Evolutionary conservation across 1,140 invertebrate genomes (phyloP), one percentile per base, ranked within the genome.

Genomic region (Venustaconcha ellipsiformis): DNA sequence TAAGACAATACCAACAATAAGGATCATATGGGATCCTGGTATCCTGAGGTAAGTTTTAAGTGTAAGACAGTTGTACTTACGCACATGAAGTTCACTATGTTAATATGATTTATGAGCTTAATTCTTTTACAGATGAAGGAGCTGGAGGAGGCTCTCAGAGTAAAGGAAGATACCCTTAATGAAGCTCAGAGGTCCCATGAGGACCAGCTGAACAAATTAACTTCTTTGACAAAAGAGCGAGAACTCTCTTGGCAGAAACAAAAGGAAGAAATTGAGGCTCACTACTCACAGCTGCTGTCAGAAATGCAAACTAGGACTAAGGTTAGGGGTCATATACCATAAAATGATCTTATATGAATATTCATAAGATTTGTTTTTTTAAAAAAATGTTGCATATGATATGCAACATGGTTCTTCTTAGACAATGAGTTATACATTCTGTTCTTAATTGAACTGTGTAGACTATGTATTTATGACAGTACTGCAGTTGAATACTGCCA

Each of bases 211-310:
- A 82, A 81, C 56, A 83, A 84, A 69, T 76, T 89, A 48, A 84
- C 82, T 30, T 70, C 76, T 2, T 72, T 87, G 17, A 80, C 86
- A 12, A 83, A 86, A 57, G 88, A 86, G 60, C 75, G 85, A 58
- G 86, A 88, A 69, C 17, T 79, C 8, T 69, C 83, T 14, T 88
- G 87, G 88, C 83, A 80, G 64, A 86, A 83, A 80, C 88, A 89
- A 76, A 88, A 87, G 74, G 81, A 87, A 48, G 87, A 89, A 37
- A 79, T 88, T 68, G 86, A 89, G 78, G 81, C 81, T 37, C 87
- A 88, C 72, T 89, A 88, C 78, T 80, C 78, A 66, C 81, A 86
- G 68, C 78, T 88, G 17, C 74, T 89, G 14, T 63, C 76, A 26
- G 88, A 88, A 58, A 64, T 89, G 57, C 86, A 88, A 78, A 70